phyloP scores from a whole-genome alignment of 2,113 vertebrate species.

The Toxostoma redivivum region DNA sequence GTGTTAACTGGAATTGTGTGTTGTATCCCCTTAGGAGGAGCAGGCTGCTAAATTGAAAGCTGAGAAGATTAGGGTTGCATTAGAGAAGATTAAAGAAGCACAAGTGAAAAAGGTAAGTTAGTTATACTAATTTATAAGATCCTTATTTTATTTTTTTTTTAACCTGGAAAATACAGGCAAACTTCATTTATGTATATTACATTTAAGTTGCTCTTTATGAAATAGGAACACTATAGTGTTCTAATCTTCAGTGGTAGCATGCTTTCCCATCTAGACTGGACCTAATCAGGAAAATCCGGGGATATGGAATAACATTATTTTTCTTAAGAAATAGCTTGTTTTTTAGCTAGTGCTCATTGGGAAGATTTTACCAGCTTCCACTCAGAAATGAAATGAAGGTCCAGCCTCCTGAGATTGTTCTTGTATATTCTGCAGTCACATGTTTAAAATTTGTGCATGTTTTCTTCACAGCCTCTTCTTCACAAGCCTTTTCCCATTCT shows the following conservation, averaged over 20 bases:
- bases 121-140: neutral
- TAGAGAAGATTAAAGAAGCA: constrained; percentile 99
- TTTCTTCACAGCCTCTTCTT: neutral
- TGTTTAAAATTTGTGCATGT: neutral
- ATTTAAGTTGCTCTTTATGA: neutral
- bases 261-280: neutral
- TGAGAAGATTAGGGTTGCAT: constrained; percentile 94
- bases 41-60: constrained; percentile 97
- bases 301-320: neutral
- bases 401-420: neutral
- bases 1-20: constrained; percentile 33
- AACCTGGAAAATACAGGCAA: neutral
- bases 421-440: neutral
- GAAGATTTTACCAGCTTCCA: neutral
- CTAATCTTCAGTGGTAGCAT: neutral
- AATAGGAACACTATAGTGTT: neutral
- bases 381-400: neutral
- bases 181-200: neutral
- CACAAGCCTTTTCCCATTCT: neutral
- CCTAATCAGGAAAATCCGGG: neutral
- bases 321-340: neutral
- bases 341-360: neutral
- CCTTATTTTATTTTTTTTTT: neutral
- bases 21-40: constrained; percentile 84
- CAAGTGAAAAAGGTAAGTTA: constrained; percentile 94